Conservation (phyloP, 2,888 invertebrate species). For the Eupithecia pulchellata region DNA sequence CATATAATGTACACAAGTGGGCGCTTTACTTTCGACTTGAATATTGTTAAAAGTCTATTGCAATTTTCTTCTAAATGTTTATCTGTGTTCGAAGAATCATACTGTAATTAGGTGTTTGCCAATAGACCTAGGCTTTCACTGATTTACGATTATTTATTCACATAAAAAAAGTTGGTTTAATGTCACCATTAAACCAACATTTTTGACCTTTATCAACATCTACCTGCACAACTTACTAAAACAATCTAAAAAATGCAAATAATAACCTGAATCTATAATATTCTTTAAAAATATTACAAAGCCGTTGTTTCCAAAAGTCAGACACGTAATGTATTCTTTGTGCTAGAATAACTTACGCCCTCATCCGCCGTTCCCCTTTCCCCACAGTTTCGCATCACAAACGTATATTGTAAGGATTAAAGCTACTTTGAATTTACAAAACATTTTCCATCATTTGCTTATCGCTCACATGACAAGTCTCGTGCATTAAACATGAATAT, state of each 20-base stretch:
- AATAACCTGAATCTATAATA: not conserved
- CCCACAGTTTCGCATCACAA: constrained; percentile 69
- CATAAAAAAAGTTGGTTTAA: no score
- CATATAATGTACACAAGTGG: constrained; percentile 23
- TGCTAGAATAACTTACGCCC: constrained; percentile 71
- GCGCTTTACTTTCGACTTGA: constrained; percentile 14
- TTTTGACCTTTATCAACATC: not conserved
- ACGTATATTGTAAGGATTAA: constrained; percentile 76
- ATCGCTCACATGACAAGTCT: constrained; percentile 81
- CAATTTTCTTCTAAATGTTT: constrained; percentile 1
- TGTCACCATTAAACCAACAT: not conserved
- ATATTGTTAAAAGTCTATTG: constrained; percentile 8
- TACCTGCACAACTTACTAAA: not conserved
- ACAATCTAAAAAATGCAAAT: not conserved
- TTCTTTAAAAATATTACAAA: not conserved
- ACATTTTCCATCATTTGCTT: constrained; percentile 84
- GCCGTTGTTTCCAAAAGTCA: constrained; percentile 54
- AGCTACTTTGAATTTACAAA: constrained; percentile 80
- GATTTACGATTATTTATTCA: not conserved
- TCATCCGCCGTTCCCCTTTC: constrained; percentile 60
- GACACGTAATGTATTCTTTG: constrained; percentile 63
- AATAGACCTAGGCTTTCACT: not conserved
- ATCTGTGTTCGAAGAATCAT: not conserved
- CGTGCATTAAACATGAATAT: constrained; percentile 80
- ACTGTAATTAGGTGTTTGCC: not conserved